Conservation (phyloP, 2,888 invertebrate genomes). For the Aspidiotus destructor region DNA sequence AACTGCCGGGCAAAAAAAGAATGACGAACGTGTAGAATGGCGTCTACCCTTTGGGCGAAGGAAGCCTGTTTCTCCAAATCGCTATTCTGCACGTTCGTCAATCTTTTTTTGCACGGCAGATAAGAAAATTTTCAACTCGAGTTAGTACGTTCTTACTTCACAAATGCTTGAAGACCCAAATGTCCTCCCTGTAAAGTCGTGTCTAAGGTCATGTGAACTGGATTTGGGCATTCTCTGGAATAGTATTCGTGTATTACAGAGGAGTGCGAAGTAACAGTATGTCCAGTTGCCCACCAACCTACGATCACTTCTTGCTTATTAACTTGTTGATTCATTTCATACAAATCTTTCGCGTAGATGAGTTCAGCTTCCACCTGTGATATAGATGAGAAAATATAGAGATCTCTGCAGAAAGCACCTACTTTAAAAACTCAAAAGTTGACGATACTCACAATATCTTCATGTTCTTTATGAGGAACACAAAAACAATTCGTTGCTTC, state of each 20-base stretch:
- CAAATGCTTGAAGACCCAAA: constrained; percentile 90
- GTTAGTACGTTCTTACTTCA: constrained; percentile 47
- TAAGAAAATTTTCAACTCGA: no score
- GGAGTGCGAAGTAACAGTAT: constrained; percentile 94
- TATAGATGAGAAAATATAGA: constrained; percentile 3
- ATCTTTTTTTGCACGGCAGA: no score
- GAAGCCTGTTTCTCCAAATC: no score
- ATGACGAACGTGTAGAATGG: no score
- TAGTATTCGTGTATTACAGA: constrained; percentile 97
- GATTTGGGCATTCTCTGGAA: constrained; percentile 83
- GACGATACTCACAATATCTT: constrained; percentile 54
- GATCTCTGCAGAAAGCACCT: neutral
- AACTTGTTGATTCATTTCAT: constrained; percentile 84
- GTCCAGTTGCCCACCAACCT: constrained; percentile 98
- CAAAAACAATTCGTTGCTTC: constrained; percentile 99
- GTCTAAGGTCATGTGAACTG: constrained; percentile 91
- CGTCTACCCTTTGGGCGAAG: no score
- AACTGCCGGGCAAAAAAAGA: no score
- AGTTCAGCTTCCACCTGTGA: constrained; percentile 90
- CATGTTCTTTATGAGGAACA: constrained; percentile 96
- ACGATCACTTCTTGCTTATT: constrained; percentile 87
- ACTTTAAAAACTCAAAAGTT: neutral
- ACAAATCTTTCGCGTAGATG: constrained; percentile 91
- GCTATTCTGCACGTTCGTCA: no score
- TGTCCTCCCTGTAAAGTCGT: constrained; percentile 76